Base-by-base conservation (phyloP, 92 coral and sea anemone species). In the Zoanthus sansibaricus region DNA sequence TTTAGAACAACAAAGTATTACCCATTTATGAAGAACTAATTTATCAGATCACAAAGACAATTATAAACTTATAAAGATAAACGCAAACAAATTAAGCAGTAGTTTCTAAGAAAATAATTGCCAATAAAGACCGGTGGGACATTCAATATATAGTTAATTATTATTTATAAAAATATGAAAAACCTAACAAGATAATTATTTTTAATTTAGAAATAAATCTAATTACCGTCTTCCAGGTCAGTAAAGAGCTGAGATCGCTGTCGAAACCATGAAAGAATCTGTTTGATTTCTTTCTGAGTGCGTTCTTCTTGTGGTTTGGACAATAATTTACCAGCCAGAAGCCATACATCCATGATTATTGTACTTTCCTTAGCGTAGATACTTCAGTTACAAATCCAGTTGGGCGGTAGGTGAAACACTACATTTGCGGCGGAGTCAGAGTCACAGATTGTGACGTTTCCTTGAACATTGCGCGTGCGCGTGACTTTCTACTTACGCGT, bases 151-250 rank as follows among this genome's bases (percentile, higher is more conserved):
- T 37, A 37, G 2, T 37, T 49, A 49, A 49, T 49, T 49, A 49
- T 1, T 49, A 49, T 49, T 11, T 37, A 37, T 2, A 49, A 49
- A 6, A 49, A 49, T 49, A 49, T 49, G 9, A 37, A 49, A 49
- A 49, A 49, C 12, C 55, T 49, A 7, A 9, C 55, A 49, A 49
- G 7, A 49, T 49, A 3, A 49, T 3, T 49, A 49, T 5, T 49
- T 7, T 49, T 49, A 49, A 49, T 49, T 49, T 49, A 7, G 12
- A 69, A 33, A 20, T 16, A 32, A 20, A 31, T 33, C 5, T 0
- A 1, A 30, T 80, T 80, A 80, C 85, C 85, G 75, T 80, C 85
- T 48, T 80, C 85, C 71, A 80, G 18, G 85, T 80, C 66, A 21
- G 74, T 64, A 44, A 80, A 80, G 58, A 80, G 85, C 46, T 80